Conservation (phyloP, 2,797 vertebrate species). For the Ptychobarbus kaznakovi region DNA sequence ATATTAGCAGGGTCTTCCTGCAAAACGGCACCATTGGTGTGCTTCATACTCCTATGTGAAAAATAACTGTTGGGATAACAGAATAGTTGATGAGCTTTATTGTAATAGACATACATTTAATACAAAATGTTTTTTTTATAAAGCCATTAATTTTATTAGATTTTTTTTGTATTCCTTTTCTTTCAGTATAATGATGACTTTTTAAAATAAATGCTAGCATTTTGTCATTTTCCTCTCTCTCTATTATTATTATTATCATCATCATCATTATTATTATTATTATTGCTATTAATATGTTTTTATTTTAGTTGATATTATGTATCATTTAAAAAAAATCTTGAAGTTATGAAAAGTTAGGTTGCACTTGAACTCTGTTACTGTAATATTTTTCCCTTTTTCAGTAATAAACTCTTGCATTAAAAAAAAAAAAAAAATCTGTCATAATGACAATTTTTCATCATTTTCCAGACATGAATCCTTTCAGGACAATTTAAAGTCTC, state of each 20-base stretch:
- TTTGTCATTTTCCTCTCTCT: background rate
- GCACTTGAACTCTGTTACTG: background rate
- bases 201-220: background rate
- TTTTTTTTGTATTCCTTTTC: background rate
- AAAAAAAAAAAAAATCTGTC: background rate
- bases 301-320: background rate
- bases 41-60: background rate
- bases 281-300: background rate
- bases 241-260: background rate
- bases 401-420: background rate
- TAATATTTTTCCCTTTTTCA: background rate
- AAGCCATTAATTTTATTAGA: background rate
- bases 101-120: background rate
- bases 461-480: background rate
- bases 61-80: background rate
- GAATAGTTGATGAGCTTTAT: background rate
- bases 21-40: background rate
- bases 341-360: background rate
- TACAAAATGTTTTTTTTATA: background rate
- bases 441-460: background rate
- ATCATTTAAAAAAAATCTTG: background rate
- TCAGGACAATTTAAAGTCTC: background rate
- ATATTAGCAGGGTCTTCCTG: constrained; percentile 3
- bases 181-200: background rate
- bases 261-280: no score